phyloP scores from a whole-genome alignment of 37 sponge, comb jelly and placozoan species.

The Oopsacas minuta region DNA sequence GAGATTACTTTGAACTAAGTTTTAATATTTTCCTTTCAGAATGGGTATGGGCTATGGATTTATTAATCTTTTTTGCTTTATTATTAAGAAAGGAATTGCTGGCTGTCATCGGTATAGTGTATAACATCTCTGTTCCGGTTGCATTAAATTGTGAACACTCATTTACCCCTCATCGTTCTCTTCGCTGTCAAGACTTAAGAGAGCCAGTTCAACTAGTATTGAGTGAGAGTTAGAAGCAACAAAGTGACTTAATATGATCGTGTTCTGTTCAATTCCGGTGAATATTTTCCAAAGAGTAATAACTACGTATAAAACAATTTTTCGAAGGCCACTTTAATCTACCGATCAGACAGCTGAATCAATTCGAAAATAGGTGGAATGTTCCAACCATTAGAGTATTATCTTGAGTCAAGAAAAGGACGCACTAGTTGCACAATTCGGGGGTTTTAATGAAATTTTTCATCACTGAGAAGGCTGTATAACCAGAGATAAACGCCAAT shows the following conservation, averaged over 20 bases:
- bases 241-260: not conserved
- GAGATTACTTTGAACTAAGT: slow-evolving; percentile 14
- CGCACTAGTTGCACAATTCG: not conserved
- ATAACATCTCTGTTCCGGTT: not conserved
- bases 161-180: not conserved
- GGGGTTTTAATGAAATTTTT: slow-evolving; percentile 10
- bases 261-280: not conserved
- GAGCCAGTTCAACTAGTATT: not conserved
- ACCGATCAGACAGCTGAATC: slow-evolving; percentile 17
- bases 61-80: not conserved
- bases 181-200: slow-evolving; percentile 4
- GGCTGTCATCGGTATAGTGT: not conserved
- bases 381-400: not conserved
- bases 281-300: not conserved
- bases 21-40: slow-evolving; percentile 16
- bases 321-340: slow-evolving; percentile 9
- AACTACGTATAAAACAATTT: not conserved
- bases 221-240: not conserved
- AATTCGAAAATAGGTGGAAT: not conserved
- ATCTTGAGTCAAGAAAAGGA: slow-evolving; percentile 10
- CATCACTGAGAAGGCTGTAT: not conserved
- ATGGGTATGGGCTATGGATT: not conserved
- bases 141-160: not conserved
- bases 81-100: slow-evolving; percentile 8
- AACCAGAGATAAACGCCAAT: slow-evolving; percentile 14